Evolutionary conservation across 1,140 invertebrate genomes (phyloP), one percentile per base, ranked within the genome.

Genomic region (Lordiphosa collinella): DNA sequence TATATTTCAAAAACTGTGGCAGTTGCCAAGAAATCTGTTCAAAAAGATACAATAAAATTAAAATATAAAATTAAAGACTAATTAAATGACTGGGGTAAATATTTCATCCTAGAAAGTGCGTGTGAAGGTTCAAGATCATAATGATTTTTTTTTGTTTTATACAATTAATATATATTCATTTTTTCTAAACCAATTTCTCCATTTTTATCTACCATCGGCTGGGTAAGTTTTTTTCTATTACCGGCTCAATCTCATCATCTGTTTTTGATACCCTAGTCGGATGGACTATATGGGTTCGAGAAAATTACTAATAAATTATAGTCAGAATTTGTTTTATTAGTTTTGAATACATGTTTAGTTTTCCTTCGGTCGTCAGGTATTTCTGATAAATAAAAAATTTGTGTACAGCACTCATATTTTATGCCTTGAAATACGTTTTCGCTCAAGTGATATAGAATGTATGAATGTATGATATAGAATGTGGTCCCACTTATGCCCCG

Each of bases 161-260:
- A 29, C 9, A 22, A 13, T 43, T 36, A 25, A 22, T 48, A 32
- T 18, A 48, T 48, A 9, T 48, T 32, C 11, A 48, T 14, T 16
- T 8, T 29, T 13, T 12, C 22, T 11, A 44, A 44, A 13, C 22
- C 12, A 44, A 12, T 44, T 44, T 31, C 1, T 9, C 11, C 22
- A 22, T 22, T 29, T 29, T 44, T 44, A 44, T 44, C 41, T 18
- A 12, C 10, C 16, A 13, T 31, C 10, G 12, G 35, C 43, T 46
- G 43, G 44, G 44, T 65, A 14, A 44, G 44, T 65, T 55, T 38
- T 38, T 13, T 32, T 49, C 1, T 34, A 36, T 47, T 43, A 25
- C 14, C 40, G 43, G 25, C 6, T 8, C 10, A 63, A 37, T 18
- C 34, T 8, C n/a, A 18, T 31, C 14, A 37, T 47, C 22, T 51